Base-by-base conservation (phyloP, 1,140 invertebrate genomes). In the Chironomus striatipennis region DNA sequence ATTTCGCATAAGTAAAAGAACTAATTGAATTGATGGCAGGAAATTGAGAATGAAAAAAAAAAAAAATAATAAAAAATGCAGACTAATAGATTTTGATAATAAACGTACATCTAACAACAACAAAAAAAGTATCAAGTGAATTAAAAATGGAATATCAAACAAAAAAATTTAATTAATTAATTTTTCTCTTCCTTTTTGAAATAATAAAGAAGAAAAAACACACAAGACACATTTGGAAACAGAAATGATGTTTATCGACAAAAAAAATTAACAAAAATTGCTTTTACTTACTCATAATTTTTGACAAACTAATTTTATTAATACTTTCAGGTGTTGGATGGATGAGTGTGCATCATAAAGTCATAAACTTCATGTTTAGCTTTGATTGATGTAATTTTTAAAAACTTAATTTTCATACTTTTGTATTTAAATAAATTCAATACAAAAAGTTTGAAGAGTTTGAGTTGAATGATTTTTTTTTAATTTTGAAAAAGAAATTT, bases 11-110 rank as follows among this genome's bases (percentile, higher is more conserved):
- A n/a, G n/a, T n/a, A n/a, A n/a, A n/a, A n/a, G n/a, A n/a, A 57
- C 47, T 57, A 57, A 57, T 57, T 57, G 47, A 57, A 57, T 57
- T 34, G 47, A n/a, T n/a, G 12, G 12, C 47, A 57, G 47, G 47
- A 57, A 57, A n/a, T 57, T 57, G 47, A 57, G n/a, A 57, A n/a
- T 57, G 47, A 57, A 5, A 12, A 12, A 15, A 57, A 57, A 57
- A 5, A 12, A 12, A 15, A 57, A 57, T 5, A 57, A 57, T 5
- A 15, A 57, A 15, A 57, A 57, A 12, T 12, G 47, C 47, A 57
- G n/a, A 57, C n/a, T 57, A 34, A 57, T 57, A 57, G n/a, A 57
- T 57, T 57, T 57, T 57, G 47, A 57, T 57, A 57, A n/a, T 57
- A n/a, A 57, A 57, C n/a, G 12, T n/a, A 12, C n/a, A 15, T n/a